Evolutionary conservation across 1,140 invertebrate genomes (phyloP), one percentile per base, ranked within the genome.

Genomic region (Procambarus clarkii): DNA sequence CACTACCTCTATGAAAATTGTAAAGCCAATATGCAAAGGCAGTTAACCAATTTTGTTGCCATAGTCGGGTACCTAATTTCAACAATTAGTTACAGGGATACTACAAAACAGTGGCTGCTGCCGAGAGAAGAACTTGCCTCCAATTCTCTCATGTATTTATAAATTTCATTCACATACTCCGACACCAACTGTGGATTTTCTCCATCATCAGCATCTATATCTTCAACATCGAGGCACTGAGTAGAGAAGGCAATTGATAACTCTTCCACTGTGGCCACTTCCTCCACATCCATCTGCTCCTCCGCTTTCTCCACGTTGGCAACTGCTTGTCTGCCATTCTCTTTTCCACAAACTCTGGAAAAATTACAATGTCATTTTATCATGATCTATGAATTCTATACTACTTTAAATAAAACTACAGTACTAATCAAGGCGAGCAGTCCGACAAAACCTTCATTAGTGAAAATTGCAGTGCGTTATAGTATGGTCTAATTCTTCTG

Each of bases 151-250:
- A 98, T 95, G 94, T 98, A 98, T 18, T 95, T 94, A 93, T 97
- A 98, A 94, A 99, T 98, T 92, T 98, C 97, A 92, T 97, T 97
- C 79, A 97, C 96, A 94, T 98, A 98, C 92, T 97, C 96, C 48
- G 96, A 96, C 94, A 98, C 97, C 91, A 98, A 95, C 93, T 97
- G 96, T 8, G 97, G 97, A 94, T 98, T 97, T 77, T 96, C 95
- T 83, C 94, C 95, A 93, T 97, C 97, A 92, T 97, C 96, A 93
- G 96, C 96, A 94, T 98, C 98, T 93, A 97, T 97, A 93, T 97
- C 96, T 87, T 94, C 94, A 45, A 96, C 94, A 88, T 93, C 84
- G 11, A 94, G 91, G 11, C 87, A 58, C 60, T 92, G 92, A 7
- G 90, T 84, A 34, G 93, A 93, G 86, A 93, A 93, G 11, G 93